phyloP scores from a whole-genome alignment of 2,113 vertebrate species.

The Rhipidura dahli region DNA sequence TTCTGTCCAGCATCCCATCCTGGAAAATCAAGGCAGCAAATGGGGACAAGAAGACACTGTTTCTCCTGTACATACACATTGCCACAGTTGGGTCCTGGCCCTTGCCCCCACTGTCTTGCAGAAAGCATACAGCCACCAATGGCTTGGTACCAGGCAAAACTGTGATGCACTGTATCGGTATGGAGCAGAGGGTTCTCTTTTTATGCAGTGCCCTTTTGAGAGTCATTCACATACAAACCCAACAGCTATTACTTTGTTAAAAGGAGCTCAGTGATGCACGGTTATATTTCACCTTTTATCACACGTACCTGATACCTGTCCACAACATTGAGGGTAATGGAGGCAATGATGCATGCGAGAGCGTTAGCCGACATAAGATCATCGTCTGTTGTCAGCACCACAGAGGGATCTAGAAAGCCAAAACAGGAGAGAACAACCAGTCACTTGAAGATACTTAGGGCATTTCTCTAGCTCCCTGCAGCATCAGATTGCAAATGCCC shows the following conservation, averaged over 20 bases:
- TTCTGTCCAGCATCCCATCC: constrained; percentile 79
- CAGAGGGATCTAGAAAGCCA: constrained; percentile 71
- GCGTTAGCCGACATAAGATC: constrained; percentile 83
- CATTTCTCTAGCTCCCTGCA: background rate
- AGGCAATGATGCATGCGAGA: constrained; percentile 72
- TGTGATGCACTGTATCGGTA: rapidly evolving
- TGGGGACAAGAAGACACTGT: background rate
- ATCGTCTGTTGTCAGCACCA: constrained; percentile 83
- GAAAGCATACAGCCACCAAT: background rate
- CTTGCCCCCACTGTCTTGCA: background rate
- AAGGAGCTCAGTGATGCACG: background rate
- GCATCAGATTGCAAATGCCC: background rate
- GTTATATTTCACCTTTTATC: background rate
- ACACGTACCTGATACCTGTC: constrained; percentile 77
- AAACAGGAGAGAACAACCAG: background rate
- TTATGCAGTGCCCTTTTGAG: background rate
- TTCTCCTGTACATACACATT: background rate
- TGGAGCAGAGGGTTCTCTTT: background rate
- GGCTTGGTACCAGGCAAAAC: background rate
- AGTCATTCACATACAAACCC: background rate
- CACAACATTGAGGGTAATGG: constrained; percentile 74
- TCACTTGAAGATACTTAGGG: background rate
- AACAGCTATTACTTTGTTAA: background rate
- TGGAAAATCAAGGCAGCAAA: background rate
- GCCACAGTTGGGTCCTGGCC: background rate